Percentiles rank a stretch among this genome's conserved stretches.
These are phyloP conservation scores for Mythimna albipuncta DNA, from an alignment of 2,888 invertebrate species.

Conservation along the genomic window DNA sequence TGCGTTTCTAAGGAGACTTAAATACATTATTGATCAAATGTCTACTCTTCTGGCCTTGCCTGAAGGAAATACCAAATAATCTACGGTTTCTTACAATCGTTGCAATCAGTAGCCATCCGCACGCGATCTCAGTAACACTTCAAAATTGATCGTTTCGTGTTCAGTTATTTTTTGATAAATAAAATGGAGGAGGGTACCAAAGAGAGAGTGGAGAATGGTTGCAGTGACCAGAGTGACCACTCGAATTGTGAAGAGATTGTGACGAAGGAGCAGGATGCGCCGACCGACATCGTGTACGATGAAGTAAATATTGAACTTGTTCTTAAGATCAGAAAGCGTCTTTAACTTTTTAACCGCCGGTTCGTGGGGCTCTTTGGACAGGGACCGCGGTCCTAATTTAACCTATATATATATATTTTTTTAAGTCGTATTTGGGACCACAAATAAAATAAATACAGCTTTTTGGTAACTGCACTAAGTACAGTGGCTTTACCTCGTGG, in stretches of 20 bases:
- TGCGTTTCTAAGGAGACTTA: conserved; percentile 39
- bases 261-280: conserved; percentile 72
- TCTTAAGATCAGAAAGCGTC: background rate
- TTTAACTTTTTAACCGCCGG: background rate
- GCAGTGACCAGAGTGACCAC: conserved; percentile 63
- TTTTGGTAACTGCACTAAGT: too few relatives aligned
- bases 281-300: conserved; percentile 76
- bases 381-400: too few relatives aligned
- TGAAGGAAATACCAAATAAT: conserved; percentile 76
- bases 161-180: conserved; percentile 64
- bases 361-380: too few relatives aligned
- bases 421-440: too few relatives aligned
- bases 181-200: conserved; percentile 73
- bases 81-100: conserved; percentile 65
- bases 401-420: too few relatives aligned
- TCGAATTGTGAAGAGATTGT: conserved; percentile 74
- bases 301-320: conserved; percentile 70
- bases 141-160: conserved; percentile 68
- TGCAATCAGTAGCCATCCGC: conserved; percentile 69
- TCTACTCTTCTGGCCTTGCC: conserved; percentile 72
- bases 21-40: conserved; percentile 40
- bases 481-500: too few relatives aligned
- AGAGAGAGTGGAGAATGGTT: conserved; percentile 51
- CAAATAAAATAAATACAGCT: too few relatives aligned
- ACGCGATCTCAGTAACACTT: conserved; percentile 67